Evolutionary conservation across 2,113 vertebrate genomes (phyloP).

Genomic region (Cyphomyrus plagiostoma): DNA sequence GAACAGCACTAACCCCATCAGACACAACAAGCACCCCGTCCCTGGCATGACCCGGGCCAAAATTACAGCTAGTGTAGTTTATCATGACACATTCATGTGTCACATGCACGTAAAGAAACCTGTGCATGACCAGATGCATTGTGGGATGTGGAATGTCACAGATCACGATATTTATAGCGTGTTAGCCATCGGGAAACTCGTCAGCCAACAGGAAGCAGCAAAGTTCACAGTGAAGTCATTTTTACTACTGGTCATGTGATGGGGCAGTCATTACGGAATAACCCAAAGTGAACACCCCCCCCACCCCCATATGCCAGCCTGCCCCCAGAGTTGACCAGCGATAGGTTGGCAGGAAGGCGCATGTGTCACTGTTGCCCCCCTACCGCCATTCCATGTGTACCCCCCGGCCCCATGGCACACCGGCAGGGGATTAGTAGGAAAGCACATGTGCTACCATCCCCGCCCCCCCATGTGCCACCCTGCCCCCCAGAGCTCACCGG

Average conservation of each 20-base stretch:
- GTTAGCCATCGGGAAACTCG: background rate
- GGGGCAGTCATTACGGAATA: background rate
- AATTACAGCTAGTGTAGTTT: background rate
- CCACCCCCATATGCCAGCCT: too few species aligned
- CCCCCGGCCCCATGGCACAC: too few species aligned
- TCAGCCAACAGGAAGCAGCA: background rate
- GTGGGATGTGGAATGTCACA: background rate
- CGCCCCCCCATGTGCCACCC: background rate
- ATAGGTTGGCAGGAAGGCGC: too few species aligned
- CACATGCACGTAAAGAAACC: background rate
- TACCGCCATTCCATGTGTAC: too few species aligned
- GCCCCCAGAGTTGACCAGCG: too few species aligned
- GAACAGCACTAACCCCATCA: background rate
- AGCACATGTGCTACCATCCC: background rate
- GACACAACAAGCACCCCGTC: background rate
- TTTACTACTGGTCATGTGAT: background rate
- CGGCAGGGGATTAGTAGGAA: too few species aligned
- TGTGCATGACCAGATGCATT: background rate
- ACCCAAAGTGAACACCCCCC: background rate
- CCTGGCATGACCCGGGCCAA: background rate
- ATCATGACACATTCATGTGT: background rate
- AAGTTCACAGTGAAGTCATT: background rate
- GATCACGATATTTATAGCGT: background rate
- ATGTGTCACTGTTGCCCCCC: background rate
- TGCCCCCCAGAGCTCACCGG: slow-evolving; percentile 49